phyloP scores from a whole-genome alignment of 1,140 invertebrate genomes.

The Diorhabda elongata region DNA sequence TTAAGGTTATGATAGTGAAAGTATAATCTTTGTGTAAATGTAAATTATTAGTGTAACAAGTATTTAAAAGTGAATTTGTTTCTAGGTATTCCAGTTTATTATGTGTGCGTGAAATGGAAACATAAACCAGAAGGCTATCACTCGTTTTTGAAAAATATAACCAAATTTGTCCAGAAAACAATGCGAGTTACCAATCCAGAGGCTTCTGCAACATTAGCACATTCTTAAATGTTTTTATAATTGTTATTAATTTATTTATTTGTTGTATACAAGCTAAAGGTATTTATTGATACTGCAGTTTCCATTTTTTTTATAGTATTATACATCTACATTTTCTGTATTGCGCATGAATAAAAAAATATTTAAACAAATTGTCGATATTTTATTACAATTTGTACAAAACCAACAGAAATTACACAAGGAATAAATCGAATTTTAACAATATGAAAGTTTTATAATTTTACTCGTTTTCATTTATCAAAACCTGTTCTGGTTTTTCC shows the following conservation, averaged over 20 bases:
- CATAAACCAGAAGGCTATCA: slow-evolving; percentile 59
- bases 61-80: neutral
- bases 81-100: slow-evolving; percentile 83
- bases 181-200: slow-evolving; percentile 45
- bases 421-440: too few relatives aligned
- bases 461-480: neutral
- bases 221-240: slow-evolving; percentile 15
- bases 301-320: too few relatives aligned
- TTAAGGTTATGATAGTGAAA: neutral
- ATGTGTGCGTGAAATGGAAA: slow-evolving; percentile 80
- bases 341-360: too few relatives aligned
- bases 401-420: too few relatives aligned
- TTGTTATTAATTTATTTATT: neutral
- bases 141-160: slow-evolving; percentile 42
- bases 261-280: too few relatives aligned
- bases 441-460: neutral
- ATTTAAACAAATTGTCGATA: too few relatives aligned
- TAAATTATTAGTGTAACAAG: neutral
- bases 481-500: slow-evolving; percentile 25
- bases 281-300: too few relatives aligned
- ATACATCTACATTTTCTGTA: too few relatives aligned
- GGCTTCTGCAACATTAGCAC: slow-evolving; percentile 28
- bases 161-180: slow-evolving; percentile 51
- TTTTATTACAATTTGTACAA: too few relatives aligned
- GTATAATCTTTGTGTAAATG: neutral